phyloP scores from a whole-genome alignment of 2,888 invertebrate species.

The Hydrotaea cyrtoneurina region DNA sequence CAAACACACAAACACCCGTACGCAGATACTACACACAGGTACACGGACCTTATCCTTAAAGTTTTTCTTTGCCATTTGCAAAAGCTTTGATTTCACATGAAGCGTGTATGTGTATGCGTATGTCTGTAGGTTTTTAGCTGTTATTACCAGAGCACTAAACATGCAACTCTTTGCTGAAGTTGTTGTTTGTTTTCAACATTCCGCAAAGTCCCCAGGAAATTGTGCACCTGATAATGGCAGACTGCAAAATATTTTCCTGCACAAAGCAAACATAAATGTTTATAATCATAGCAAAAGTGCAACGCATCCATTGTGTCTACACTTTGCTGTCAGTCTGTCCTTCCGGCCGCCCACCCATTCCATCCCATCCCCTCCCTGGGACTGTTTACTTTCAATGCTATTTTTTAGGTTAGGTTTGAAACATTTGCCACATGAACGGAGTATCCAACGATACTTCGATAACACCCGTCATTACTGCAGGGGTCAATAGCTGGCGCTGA shows the following conservation, averaged over 20 bases:
- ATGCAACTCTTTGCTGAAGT: neutral
- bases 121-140: too few species aligned
- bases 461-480: neutral
- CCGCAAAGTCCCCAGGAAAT: neutral
- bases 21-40: neutral
- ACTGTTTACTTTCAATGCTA: neutral
- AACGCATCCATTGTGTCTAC: neutral
- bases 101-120: neutral
- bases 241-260: neutral
- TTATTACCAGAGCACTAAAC: neutral
- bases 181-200: neutral
- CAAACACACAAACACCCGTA: too few species aligned
- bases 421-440: neutral
- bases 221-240: neutral
- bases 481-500: neutral
- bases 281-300: constrained; percentile 15
- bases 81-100: neutral
- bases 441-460: neutral
- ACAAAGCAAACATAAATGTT: constrained; percentile 6
- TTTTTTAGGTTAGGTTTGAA: neutral
- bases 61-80: neutral
- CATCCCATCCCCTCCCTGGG: neutral
- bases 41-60: neutral
- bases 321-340: neutral
- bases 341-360: too few species aligned